Evolutionary conservation across 2,888 invertebrate genomes (phyloP), one percentile per base, ranked within the genome.

Genomic region (Drosophila setosimentum): DNA sequence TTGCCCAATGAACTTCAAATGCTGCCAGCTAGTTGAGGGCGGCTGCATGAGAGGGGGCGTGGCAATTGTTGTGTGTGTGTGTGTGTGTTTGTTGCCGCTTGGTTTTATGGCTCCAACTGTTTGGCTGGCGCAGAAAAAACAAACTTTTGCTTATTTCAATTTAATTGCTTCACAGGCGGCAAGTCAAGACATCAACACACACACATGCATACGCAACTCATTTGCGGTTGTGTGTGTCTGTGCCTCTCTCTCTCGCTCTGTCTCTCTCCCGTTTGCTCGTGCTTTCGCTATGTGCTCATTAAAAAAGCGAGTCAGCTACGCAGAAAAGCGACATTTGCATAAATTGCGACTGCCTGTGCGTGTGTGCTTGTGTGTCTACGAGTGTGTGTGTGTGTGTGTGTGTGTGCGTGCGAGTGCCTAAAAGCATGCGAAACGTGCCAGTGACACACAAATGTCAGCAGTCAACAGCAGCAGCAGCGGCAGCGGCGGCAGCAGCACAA

Each of bases 361-460:
- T 30, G 64, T 33, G 51, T 42, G 49, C 42, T 55, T 51, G 45
- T 59, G 37, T 59, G 35, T 45, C 66, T 55, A 16, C 6, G 37
- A 2, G 50, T 32, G 32, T 55, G 62, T 29, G 63, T 32, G 55
- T 37, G 42, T 40, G 54, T 58, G 35, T 58, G 45, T 50, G 30
- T 40, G 58, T 60, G 35, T 42, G 67, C 57, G 45, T 68, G 63
- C n/a, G 32, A 8, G 50, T 40, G 73, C 70, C 81, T 81, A 71
- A 86, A 88, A 83, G 90, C 84, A 68, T 75, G 73, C 72, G 75
- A 57, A 78, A 63, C 85, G 91, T 90, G 86, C 89, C 86, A 84
- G 68, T 90, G 89, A 87, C 86, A 86, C 80, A 86, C 82, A 86
- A 90, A 89, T 80, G 90, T 90, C 90, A 83, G 35, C 78, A 76